These are phyloP conservation scores for Muricea muricata DNA, from an alignment of 92 coral and sea anemone genomes.

Conservation along the genomic window DNA sequence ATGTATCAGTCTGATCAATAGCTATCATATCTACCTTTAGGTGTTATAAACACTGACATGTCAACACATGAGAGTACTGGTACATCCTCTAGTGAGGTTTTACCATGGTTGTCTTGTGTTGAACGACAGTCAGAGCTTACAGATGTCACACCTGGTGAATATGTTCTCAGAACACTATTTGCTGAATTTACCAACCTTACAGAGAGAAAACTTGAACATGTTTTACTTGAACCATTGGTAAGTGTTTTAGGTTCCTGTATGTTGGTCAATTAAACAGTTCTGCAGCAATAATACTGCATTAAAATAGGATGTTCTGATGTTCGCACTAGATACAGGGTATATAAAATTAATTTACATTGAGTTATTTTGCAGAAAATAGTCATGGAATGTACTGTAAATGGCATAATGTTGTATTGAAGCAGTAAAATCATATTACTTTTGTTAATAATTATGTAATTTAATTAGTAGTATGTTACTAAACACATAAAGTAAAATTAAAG, in stretches of 20 bases:
- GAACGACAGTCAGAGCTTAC: conserved; percentile 67
- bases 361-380: too few relatives aligned
- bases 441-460: too few relatives aligned
- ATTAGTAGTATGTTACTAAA: too few relatives aligned
- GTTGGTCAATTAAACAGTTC: neutral
- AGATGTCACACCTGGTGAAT: conserved; percentile 91
- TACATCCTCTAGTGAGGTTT: conserved; percentile 42
- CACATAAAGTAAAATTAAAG: too few relatives aligned
- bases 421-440: too few relatives aligned
- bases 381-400: too few relatives aligned
- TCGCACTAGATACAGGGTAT: neutral
- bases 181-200: conserved; percentile 90
- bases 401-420: too few relatives aligned
- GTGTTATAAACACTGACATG: neutral
- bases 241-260: conserved; percentile 30
- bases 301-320: too few relatives aligned
- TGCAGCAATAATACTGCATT: too few relatives aligned
- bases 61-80: neutral
- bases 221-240: conserved; percentile 92
- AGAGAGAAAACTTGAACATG: conserved; percentile 87
- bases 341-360: too few relatives aligned
- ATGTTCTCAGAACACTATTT: conserved; percentile 89
- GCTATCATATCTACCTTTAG: neutral
- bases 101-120: conserved; percentile 83
- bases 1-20: neutral